Evolutionary conservation across 2,888 invertebrate species (phyloP), one percentile per base, ranked within the genome.

Genomic region (Polylopha cassiicola): DNA sequence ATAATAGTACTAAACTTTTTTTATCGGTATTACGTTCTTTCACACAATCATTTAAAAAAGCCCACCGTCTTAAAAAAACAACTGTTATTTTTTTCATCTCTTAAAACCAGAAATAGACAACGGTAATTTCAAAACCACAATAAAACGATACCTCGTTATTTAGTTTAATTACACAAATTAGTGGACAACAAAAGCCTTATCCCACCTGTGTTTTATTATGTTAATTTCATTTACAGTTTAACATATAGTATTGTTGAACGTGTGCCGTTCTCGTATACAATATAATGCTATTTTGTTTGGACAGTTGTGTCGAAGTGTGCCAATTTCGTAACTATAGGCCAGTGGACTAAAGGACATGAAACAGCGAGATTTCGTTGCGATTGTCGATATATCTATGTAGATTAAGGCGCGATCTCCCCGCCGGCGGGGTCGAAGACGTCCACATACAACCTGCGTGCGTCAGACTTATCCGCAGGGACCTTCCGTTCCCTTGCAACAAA

Each of bases 151-250:
- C n/a, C n/a, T n/a, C n/a, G n/a, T n/a, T n/a, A 32, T 32, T 32
- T 22, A 22, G 15, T 15, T 32, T 30, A 30, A 30, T 30, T 32
- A 32, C 31, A 32, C 31, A 22, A 31, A 32, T 32, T 22, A 32
- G 14, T 14, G 22, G 13, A 16, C 10, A 32, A 32, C 31, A 21
- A n/a, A n/a, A 31, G 17, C 4, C 6, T 3, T 31, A 31, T 21
- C 22, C 9, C 14, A 14, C 20, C 9, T 11, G 14, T 21, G n/a
- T 30, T 20, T 32, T 32, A 22, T 32, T 22, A 32, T 32, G 31
- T n/a, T 22, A 32, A 32, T 32, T 14, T 9, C 8, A 32, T n/a
- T n/a, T n/a, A n/a, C n/a, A n/a, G n/a, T n/a, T n/a, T n/a, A n/a
- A n/a, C n/a, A n/a, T n/a, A n/a, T n/a, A n/a, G n/a, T n/a, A n/a